A percentile compares a stretch with the other conserved stretches of the same genome.
phyloP scores from a whole-genome alignment of 2,113 vertebrate genomes.

The Prolemur simus region DNA sequence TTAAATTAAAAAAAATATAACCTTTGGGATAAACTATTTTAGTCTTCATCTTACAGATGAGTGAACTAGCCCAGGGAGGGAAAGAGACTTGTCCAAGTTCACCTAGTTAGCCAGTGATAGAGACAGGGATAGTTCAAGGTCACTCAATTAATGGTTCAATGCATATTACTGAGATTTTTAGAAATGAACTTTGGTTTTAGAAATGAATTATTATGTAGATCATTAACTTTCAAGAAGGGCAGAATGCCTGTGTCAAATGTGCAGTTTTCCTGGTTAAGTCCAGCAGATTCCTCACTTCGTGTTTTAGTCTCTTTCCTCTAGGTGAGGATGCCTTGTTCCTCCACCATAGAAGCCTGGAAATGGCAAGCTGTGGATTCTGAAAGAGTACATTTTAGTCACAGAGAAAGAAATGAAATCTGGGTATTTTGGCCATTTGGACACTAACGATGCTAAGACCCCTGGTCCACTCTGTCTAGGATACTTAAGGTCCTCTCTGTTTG shows the following conservation, averaged over 20 bases:
- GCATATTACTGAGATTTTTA: background rate
- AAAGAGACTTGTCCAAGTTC: background rate
- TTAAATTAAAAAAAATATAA: background rate
- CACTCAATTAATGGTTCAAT: background rate
- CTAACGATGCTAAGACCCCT: background rate
- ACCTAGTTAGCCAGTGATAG: background rate
- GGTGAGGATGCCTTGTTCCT: background rate
- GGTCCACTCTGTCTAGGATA: too few relatives aligned
- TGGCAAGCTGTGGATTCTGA: background rate
- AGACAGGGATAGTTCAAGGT: background rate
- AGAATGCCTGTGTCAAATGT: background rate
- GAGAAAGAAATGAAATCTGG: background rate
- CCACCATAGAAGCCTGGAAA: background rate
- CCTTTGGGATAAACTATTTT: slow-evolving; percentile 27
- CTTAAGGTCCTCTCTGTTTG: background rate
- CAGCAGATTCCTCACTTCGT: background rate
- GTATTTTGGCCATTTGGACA: background rate
- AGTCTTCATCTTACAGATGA: slow-evolving; percentile 46
- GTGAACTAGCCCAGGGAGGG: background rate
- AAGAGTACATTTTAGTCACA: background rate
- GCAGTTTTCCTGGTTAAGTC: background rate
- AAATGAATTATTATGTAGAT: slow-evolving; percentile 31
- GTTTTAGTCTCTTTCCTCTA: slow-evolving; percentile 12
- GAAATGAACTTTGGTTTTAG: background rate
- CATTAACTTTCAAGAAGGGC: background rate